These are phyloP conservation scores for Chrysolina oricalcia DNA, from an alignment of 2,888 invertebrate genomes.

Conservation along the genomic window DNA sequence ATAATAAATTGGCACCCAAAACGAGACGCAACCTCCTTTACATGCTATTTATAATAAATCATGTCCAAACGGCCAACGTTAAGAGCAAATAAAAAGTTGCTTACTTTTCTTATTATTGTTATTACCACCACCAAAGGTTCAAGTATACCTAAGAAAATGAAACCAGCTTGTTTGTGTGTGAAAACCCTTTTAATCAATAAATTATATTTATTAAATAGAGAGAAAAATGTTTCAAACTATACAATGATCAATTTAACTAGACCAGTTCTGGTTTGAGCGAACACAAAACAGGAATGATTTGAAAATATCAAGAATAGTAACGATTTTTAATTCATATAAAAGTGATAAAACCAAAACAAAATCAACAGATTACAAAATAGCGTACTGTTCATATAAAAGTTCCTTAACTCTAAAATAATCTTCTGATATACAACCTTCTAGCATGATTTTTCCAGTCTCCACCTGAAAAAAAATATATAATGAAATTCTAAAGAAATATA, in stretches of 20 bases:
- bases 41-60: no score
- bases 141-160: no score
- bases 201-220: not conserved
- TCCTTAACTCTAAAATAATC: constrained; percentile 96
- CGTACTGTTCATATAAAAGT: constrained; percentile 96
- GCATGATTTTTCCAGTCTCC: constrained; percentile 91
- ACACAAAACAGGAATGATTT: not conserved
- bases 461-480: constrained; percentile 78
- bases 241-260: not conserved
- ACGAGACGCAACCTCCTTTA: no score
- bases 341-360: constrained; percentile 25
- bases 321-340: constrained; percentile 9
- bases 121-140: no score
- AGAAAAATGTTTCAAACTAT: not conserved
- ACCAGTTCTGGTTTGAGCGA: not conserved
- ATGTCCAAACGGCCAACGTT: no score
- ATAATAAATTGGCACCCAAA: no score
- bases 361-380: constrained; percentile 81
- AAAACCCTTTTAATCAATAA: not conserved
- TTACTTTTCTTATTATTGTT: no score
- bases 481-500: no score
- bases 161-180: not conserved
- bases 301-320: not conserved
- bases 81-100: no score
- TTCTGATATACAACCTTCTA: constrained; percentile 95